phyloP scores from a whole-genome alignment of 2,888 invertebrate genomes.

The Phengaris alcon region DNA sequence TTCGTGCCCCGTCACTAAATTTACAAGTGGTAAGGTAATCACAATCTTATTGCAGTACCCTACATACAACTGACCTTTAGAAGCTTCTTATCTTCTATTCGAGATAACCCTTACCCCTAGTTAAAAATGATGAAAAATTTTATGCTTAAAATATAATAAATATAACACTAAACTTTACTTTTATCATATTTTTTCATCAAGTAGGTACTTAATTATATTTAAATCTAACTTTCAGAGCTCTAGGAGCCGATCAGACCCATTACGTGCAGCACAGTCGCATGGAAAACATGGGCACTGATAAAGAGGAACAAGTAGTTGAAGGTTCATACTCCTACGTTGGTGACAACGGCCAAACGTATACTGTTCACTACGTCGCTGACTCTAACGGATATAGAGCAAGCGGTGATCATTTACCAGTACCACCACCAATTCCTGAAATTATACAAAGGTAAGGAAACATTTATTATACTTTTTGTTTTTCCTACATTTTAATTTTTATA shows the following conservation, averaged over 20 bases:
- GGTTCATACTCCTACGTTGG: conserved; percentile 82
- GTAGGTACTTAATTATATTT: too few species aligned
- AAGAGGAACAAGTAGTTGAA: conserved; percentile 80
- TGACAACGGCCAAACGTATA: conserved; percentile 81
- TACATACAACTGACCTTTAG: too few species aligned
- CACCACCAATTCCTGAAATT: conserved; percentile 86
- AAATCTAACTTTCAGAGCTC: conserved; percentile 48
- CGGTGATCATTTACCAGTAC: conserved; percentile 87
- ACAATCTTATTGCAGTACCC: too few species aligned
- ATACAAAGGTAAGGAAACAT: conserved; percentile 74
- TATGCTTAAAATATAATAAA: too few species aligned
- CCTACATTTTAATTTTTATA: neutral
- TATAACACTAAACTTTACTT: too few species aligned
- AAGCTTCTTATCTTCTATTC: too few species aligned
- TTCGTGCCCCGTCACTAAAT: neutral
- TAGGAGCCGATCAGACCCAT: conserved; percentile 76
- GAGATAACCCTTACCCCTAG: too few species aligned
- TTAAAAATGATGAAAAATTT: too few species aligned
- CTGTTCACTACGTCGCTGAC: conserved; percentile 85
- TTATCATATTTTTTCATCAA: too few species aligned
- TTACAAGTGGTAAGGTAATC: too few species aligned
- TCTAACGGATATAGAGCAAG: conserved; percentile 87
- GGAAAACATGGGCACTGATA: conserved; percentile 77
- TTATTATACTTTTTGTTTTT: neutral
- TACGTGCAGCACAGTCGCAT: conserved; percentile 78